Percentiles rank a stretch among this genome's conserved stretches.
Conservation (phyloP, 2,888 invertebrate genomes). For the Lepetodrilus schrolli region DNA sequence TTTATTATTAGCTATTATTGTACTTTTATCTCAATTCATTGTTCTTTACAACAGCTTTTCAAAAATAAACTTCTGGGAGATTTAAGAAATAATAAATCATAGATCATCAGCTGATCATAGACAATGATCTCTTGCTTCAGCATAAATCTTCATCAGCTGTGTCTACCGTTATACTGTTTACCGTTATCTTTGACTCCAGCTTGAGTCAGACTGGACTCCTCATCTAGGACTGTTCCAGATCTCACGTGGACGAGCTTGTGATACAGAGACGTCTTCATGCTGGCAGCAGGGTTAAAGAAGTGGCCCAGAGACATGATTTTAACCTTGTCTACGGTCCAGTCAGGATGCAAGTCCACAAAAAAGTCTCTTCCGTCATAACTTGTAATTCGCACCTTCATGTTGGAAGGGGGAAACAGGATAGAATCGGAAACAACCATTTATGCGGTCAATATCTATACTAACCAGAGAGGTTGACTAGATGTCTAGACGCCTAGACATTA, state of each 20-base stretch:
- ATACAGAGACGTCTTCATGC: conserved; percentile 73
- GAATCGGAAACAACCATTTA: conserved; percentile 75
- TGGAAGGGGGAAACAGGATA: conserved; percentile 67
- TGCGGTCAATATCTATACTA: neutral
- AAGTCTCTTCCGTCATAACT: conserved; percentile 72
- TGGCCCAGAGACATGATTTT: conserved; percentile 74
- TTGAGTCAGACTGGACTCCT: conserved; percentile 72
- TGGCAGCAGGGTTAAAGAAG: conserved; percentile 72
- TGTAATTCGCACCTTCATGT: conserved; percentile 72
- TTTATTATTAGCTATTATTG: too few species aligned
- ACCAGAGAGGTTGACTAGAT: neutral
- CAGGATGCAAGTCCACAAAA: conserved; percentile 67
- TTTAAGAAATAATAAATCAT: too few species aligned
- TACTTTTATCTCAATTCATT: too few species aligned
- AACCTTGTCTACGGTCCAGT: conserved; percentile 74
- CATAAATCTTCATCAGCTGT: too few species aligned
- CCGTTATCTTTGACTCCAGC: conserved; percentile 75
- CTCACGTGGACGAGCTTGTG: conserved; percentile 74
- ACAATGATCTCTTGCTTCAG: too few species aligned
- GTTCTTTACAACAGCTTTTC: too few species aligned
- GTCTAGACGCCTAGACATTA: neutral
- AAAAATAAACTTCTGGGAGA: too few species aligned
- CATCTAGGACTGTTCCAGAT: conserved; percentile 71
- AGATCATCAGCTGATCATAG: too few species aligned
- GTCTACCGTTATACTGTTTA: too few species aligned